Conservation (phyloP, 2,888 invertebrate genomes). For the Crocallis elinguaria region DNA sequence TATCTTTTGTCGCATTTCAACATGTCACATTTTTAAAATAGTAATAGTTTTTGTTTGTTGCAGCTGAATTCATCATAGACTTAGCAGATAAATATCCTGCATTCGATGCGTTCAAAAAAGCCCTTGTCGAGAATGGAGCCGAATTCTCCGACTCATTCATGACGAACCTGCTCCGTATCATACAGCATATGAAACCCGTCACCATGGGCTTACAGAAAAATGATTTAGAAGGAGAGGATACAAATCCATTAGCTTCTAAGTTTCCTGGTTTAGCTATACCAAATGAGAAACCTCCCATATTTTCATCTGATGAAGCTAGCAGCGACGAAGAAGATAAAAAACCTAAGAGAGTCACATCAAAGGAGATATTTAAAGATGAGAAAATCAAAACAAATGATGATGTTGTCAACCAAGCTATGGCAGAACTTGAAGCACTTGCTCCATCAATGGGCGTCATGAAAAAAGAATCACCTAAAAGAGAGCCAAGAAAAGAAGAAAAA, state of each 20-base stretch:
- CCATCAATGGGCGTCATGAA: conserved; percentile 82
- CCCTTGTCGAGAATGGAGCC: conserved; percentile 95
- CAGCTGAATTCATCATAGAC: conserved; percentile 98
- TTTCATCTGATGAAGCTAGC: conserved; percentile 63
- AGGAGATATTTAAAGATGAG: conserved; percentile 76
- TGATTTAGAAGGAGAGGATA: conserved; percentile 50
- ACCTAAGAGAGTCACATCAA: conserved; percentile 66
- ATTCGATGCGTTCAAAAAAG: conserved; percentile 95
- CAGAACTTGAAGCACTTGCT: conserved; percentile 93
- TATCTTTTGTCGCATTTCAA: too few species aligned
- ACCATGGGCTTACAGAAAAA: conserved; percentile 53
- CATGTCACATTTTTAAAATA: too few species aligned
- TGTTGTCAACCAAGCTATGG: conserved; percentile 92
- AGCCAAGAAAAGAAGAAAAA: conserved; percentile 2
- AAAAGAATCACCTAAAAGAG: conserved; percentile 44
- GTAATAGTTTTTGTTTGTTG: conserved; percentile 65
- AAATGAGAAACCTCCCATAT: conserved; percentile 86
- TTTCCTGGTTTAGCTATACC: conserved; percentile 93
- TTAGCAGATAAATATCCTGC: conserved; percentile 94
- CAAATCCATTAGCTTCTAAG: conserved; percentile 86
- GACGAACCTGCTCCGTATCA: conserved; percentile 96
- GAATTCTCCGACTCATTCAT: conserved; percentile 98
- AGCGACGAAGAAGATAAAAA: conserved; percentile 65
- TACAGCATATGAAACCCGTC: conserved; percentile 95
- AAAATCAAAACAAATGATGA: conserved; percentile 63